Percentiles rank a stretch among this genome's conserved stretches.
phyloP scores from a whole-genome alignment of 2,797 vertebrate genomes.

The Sebastes variabilis region DNA sequence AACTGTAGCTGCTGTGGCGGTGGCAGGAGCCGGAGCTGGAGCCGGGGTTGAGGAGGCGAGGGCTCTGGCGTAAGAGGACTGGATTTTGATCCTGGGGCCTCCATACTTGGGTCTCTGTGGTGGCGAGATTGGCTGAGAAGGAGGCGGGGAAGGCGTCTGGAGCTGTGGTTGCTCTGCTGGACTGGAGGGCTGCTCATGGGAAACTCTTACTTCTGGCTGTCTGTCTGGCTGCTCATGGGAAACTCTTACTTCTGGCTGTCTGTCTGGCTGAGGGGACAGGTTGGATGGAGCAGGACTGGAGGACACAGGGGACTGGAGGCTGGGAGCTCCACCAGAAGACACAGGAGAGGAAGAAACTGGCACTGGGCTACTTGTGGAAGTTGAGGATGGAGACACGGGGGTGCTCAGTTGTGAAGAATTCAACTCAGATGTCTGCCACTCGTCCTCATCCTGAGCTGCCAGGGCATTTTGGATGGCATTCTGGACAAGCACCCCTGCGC shows the following conservation, averaged over 20 bases:
- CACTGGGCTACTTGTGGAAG: slow-evolving; percentile 65
- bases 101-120: slow-evolving; percentile 75
- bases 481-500: slow-evolving; percentile 91
- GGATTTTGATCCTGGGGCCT: slow-evolving; percentile 85
- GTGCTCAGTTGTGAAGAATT: slow-evolving; percentile 63
- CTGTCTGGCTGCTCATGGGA: slow-evolving; percentile 9
- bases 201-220: slow-evolving; percentile 35
- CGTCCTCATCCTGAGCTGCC: slow-evolving; percentile 84
- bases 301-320: slow-evolving; percentile 68
- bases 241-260: slow-evolving; percentile 33
- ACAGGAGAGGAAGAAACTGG: slow-evolving; percentile 68
- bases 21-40: slow-evolving; percentile 52
- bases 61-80: slow-evolving; percentile 74
- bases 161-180: slow-evolving; percentile 28
- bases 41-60: slow-evolving; percentile 71
- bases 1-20: slow-evolving; percentile 40
- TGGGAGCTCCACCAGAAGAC: slow-evolving; percentile 66
- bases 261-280: slow-evolving; percentile 56
- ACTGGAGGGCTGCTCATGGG: slow-evolving; percentile 39
- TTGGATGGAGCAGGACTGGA: slow-evolving; percentile 77
- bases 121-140: slow-evolving; percentile 68
- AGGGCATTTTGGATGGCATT: slow-evolving; percentile 94
- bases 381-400: slow-evolving; percentile 81
- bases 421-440: slow-evolving; percentile 68
- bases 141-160: slow-evolving; percentile 59